Conservation (phyloP, 1,140 invertebrate species). For the Drosophila miranda region DNA sequence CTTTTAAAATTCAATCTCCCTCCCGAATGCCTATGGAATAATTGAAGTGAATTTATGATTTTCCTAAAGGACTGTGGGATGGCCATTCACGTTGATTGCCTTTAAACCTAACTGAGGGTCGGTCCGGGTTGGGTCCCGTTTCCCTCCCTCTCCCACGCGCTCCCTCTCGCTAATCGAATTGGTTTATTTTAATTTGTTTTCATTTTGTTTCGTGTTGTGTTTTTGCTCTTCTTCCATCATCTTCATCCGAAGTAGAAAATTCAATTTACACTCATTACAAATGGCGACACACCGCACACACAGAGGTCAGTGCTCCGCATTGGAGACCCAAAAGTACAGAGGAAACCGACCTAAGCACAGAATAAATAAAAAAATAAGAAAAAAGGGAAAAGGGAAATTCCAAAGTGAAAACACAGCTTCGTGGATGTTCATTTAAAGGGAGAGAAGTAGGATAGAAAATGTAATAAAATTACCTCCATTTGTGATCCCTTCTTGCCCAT, state of each 20-base stretch:
- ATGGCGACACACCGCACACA: conserved; percentile 3
- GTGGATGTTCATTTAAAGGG: conserved; percentile 20
- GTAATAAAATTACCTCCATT: conserved; percentile 82
- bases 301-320: conserved; percentile 15
- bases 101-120: conserved; percentile 21
- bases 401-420: background rate
- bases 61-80: background rate
- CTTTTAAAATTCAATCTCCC: background rate
- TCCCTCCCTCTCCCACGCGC: background rate
- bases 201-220: conserved; percentile 9
- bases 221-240: background rate
- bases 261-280: conserved; percentile 51
- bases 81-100: background rate
- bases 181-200: conserved; percentile 55
- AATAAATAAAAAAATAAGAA: no score
- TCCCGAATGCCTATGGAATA: background rate
- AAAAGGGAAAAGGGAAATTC: background rate
- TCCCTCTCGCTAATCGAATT: conserved; percentile 39
- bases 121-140: background rate
- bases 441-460: conserved; percentile 29
- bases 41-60: background rate
- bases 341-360: background rate
- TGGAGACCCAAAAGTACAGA: conserved; percentile 1
- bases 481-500: conserved; percentile 82
- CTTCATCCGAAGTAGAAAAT: conserved; percentile 19